Conservation (phyloP, 2,888 invertebrate species). For the Eilema depressum region DNA sequence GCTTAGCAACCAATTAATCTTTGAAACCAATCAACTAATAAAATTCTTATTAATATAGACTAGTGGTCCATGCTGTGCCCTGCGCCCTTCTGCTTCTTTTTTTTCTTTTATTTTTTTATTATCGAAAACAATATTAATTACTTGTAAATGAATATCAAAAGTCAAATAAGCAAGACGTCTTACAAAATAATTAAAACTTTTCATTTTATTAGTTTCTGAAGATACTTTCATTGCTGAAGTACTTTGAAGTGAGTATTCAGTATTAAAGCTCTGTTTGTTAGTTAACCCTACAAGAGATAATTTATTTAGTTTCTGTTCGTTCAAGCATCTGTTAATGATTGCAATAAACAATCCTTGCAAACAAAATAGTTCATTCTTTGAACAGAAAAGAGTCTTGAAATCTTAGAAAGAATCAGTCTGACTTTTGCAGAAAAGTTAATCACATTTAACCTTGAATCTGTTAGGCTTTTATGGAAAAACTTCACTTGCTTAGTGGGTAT, state of each 20-base stretch:
- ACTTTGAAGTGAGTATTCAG: constrained; percentile 26
- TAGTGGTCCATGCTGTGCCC: no score
- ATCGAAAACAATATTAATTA: not conserved
- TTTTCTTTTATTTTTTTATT: no score
- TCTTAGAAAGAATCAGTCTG: not conserved
- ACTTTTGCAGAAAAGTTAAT: not conserved
- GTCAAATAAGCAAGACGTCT: not conserved
- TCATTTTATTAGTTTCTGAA: constrained; percentile 17
- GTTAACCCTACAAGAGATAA: constrained; percentile 22
- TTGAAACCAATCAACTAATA: no score
- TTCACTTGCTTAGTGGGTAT: no score
- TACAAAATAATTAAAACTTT: constrained; percentile 32
- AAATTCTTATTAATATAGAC: no score
- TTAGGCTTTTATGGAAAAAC: not conserved
- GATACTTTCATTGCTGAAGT: constrained; percentile 21
- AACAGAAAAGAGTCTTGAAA: not conserved
- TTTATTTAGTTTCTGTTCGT: constrained; percentile 25
- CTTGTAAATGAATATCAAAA: not conserved
- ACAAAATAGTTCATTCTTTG: not conserved
- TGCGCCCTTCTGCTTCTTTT: no score
- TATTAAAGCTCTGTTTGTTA: constrained; percentile 23
- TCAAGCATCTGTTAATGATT: constrained; percentile 28
- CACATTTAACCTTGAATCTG: not conserved
- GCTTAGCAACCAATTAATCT: no score
- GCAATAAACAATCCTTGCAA: constrained; percentile 6